Conservation (phyloP, 2,797 vertebrate species). For the Tamandua tetradactyla region DNA sequence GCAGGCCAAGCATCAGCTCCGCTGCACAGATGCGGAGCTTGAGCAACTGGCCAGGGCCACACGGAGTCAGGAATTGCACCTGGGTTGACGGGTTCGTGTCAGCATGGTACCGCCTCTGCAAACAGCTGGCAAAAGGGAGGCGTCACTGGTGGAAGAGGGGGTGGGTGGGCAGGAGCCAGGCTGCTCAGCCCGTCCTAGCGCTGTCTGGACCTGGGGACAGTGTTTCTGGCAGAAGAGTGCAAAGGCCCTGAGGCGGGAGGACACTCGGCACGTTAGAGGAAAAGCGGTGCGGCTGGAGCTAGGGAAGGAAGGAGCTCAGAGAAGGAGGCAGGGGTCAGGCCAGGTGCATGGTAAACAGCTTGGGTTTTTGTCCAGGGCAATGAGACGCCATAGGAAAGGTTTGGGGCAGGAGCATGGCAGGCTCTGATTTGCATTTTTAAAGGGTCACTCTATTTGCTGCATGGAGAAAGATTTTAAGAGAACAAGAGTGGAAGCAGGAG, state of each 20-base stretch:
- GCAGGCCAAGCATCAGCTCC: background rate
- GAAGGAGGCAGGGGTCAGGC: background rate
- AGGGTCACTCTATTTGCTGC: background rate
- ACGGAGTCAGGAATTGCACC: background rate
- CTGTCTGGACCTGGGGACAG: background rate
- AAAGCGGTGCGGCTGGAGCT: background rate
- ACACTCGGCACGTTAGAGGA: background rate
- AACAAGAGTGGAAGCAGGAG: background rate
- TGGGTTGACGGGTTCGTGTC: background rate
- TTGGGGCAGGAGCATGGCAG: no score
- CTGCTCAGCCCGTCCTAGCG: background rate
- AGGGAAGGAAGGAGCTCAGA: background rate
- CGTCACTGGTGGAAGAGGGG: background rate
- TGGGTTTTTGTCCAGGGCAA: background rate
- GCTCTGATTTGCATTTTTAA: background rate
- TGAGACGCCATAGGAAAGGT: background rate
- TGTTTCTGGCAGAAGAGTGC: background rate
- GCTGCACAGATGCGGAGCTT: background rate
- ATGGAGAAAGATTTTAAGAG: background rate
- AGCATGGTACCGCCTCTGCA: background rate
- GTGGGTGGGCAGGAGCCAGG: background rate
- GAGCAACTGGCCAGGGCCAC: background rate
- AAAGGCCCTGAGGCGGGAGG: background rate
- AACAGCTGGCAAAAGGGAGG: background rate
- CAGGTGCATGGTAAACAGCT: no score